phyloP scores from a whole-genome alignment of 37 sponge, comb jelly and placozoan species.

The Aplysina aerophoba region DNA sequence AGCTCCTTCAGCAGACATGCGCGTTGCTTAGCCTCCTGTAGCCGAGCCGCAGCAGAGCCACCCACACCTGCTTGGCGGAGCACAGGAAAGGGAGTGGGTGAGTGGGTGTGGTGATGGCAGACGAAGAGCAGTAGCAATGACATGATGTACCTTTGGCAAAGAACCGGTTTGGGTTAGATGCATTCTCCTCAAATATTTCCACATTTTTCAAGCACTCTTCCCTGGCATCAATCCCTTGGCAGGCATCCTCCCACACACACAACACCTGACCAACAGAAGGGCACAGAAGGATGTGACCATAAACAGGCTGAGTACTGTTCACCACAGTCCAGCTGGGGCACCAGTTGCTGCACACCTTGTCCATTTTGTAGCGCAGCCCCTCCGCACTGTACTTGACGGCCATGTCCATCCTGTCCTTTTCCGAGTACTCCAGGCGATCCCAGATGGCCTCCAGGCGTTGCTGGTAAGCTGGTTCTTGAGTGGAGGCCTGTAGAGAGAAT shows the following conservation, averaged over 20 bases:
- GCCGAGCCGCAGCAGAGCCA: conserved; percentile 58
- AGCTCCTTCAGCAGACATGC: conserved; percentile 65
- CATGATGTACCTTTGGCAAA: conserved; percentile 83
- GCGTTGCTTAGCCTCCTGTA: conserved; percentile 81
- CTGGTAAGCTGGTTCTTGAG: conserved; percentile 39
- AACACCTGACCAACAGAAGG: conserved; percentile 47
- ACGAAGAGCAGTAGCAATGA: not conserved
- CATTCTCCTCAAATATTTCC: conserved; percentile 78
- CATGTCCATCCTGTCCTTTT: conserved; percentile 82
- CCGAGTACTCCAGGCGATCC: conserved; percentile 69
- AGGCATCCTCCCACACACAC: conserved; percentile 76
- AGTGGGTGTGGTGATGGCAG: not conserved
- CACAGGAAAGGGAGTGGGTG: not conserved
- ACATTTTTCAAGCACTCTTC: conserved; percentile 62
- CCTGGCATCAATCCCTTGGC: conserved; percentile 60
- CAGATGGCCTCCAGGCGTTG: conserved; percentile 64
- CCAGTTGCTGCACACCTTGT: not conserved
- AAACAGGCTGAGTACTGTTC: not conserved
- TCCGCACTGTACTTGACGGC: conserved; percentile 84
- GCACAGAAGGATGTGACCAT: not conserved
- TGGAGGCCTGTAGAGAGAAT: too few species aligned
- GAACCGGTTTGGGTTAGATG: conserved; percentile 87
- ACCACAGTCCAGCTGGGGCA: not conserved
- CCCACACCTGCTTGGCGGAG: conserved; percentile 27
- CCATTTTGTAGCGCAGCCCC: conserved; percentile 25